Percentiles rank a stretch among this genome's conserved stretches.
These are phyloP conservation scores for Calliopum simillimum DNA, from an alignment of 2,888 invertebrate genomes.

Conservation along the genomic window DNA sequence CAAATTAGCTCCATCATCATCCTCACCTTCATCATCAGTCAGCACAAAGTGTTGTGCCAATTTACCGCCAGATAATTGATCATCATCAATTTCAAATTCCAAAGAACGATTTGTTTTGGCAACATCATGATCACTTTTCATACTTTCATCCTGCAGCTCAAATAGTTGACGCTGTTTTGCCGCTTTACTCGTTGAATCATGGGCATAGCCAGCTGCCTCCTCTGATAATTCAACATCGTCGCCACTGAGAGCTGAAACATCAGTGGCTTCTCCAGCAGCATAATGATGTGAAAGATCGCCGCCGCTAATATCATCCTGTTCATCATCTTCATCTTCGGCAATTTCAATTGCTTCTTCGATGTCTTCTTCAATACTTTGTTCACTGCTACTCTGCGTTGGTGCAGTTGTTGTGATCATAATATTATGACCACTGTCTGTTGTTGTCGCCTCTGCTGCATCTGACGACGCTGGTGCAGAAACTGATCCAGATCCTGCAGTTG, in stretches of 20 bases:
- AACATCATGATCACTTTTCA: slow-evolving; percentile 31
- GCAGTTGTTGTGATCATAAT: slow-evolving; percentile 42
- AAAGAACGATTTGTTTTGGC: slow-evolving; percentile 24
- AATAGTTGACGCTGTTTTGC: slow-evolving; percentile 31
- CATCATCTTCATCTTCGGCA: slow-evolving; percentile 61
- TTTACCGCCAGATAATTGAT: slow-evolving; percentile 62
- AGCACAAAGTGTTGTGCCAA: slow-evolving; percentile 64
- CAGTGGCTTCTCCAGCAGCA: no score
- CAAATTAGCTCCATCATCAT: slow-evolving; percentile 48
- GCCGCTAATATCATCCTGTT: slow-evolving; percentile 46
- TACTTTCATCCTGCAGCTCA: slow-evolving; percentile 29
- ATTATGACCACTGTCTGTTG: slow-evolving; percentile 40
- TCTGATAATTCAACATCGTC: neutral
- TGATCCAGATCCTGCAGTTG: slow-evolving; percentile 43
- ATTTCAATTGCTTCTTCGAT: slow-evolving; percentile 66
- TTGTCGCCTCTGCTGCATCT: slow-evolving; percentile 45
- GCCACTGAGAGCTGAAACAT: neutral
- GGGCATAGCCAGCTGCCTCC: slow-evolving; percentile 32
- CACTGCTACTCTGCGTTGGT: slow-evolving; percentile 43
- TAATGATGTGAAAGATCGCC: no score
- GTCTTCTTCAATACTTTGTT: slow-evolving; percentile 56
- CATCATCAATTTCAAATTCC: slow-evolving; percentile 62
- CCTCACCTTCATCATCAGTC: slow-evolving; percentile 53
- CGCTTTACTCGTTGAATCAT: slow-evolving; percentile 24
- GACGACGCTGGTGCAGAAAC: slow-evolving; percentile 36